A percentile compares a stretch with the other conserved stretches of the same genome.
Conservation (phyloP, 2,797 vertebrate genomes). For the Notoglanidium macrostoma region DNA sequence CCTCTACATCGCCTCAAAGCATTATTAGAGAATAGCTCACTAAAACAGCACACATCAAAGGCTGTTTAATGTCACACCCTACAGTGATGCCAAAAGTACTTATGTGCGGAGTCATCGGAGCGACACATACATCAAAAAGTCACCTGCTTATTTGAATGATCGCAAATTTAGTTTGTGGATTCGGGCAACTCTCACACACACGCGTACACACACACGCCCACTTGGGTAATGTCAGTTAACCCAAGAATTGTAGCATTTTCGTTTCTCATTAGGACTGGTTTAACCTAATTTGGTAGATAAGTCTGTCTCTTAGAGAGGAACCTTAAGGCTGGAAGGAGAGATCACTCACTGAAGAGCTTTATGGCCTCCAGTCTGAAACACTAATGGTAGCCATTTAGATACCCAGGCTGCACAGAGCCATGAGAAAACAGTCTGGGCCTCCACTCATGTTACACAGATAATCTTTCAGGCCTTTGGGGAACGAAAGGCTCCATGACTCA, state of each 20-base stretch:
- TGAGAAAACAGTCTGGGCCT: conserved; percentile 30
- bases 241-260: conserved; percentile 21
- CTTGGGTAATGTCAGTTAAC: conserved; percentile 39
- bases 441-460: conserved; percentile 33
- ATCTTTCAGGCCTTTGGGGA: conserved; percentile 16
- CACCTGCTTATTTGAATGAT: conserved; percentile 43
- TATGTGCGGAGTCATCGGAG: neutral
- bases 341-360: conserved; percentile 13
- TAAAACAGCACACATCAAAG: conserved; percentile 44
- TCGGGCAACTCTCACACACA: conserved; percentile 1
- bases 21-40: conserved; percentile 34
- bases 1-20: conserved; percentile 23
- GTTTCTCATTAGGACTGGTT: conserved; percentile 1
- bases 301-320: neutral
- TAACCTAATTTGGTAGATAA: conserved; percentile 47
- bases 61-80: conserved; percentile 28
- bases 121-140: neutral
- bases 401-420: conserved; percentile 22
- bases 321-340: neutral
- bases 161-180: conserved; percentile 44
- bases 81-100: conserved; percentile 50
- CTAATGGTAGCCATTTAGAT: neutral
- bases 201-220: neutral
- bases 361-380: conserved; percentile 13
- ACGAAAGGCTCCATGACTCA: conserved; percentile 38